Evolutionary conservation across 2,888 invertebrate genomes (phyloP), one percentile per base, ranked within the genome.

Genomic region (Erebia epiphron): DNA sequence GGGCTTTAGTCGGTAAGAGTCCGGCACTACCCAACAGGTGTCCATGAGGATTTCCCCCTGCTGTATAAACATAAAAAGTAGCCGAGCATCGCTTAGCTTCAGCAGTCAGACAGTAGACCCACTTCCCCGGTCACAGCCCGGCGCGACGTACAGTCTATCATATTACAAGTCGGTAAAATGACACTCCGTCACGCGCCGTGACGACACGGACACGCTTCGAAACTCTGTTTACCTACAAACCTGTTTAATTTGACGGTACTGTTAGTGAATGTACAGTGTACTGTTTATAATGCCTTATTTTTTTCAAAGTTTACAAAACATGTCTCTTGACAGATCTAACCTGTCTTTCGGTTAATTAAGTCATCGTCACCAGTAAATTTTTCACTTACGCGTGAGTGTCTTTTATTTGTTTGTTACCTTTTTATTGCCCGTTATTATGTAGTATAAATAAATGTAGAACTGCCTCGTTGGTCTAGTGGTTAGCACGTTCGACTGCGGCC

Each of bases 141-240:
- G 7, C 66, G 56, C 13, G 56, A 57, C 57, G 46, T 49, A 63
- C 56, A 50, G 71, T 64, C 74, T 75, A 72, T 77, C 77, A 67
- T 69, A 71, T 78, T 75, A 77, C 77, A 60, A 71, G 73, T 73
- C 43, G 70, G 78, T 76, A 75, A 78, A 71, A 13, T 66, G 74
- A 78, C 75, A 78, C 75, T 61, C 54, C 66, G 74, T 71, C 72
- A 66, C 73, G 68, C 66, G 61, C 67, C 75, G 73, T 77, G 75
- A 76, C 76, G 73, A 68, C 52, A 69, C 70, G 73, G 76, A 74
- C 75, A 78, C 76, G 76, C 73, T 75, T 67, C 58, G 71, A 67
- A 73, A 67, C 16, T 60, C 74, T 75, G 75, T 73, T 71, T 71
- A 52, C 50, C 63, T 70, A 73, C 60, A 60, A 69, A 76, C 75